Evolutionary conservation across 2,113 vertebrate species (phyloP), one percentile per base, ranked within the genome.

Genomic region (Microtus richardsoni): DNA sequence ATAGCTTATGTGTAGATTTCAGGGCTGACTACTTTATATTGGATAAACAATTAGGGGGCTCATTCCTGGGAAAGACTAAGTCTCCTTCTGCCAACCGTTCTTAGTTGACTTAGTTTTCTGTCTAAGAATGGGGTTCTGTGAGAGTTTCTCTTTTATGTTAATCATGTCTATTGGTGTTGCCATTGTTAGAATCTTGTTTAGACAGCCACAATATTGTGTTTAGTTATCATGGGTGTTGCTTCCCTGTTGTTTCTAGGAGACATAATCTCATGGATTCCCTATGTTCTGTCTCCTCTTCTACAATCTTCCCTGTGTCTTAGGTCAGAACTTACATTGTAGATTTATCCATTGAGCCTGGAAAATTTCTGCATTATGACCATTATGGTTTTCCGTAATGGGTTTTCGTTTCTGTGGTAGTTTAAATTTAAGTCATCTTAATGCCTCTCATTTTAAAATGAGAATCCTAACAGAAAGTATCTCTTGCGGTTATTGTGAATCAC

Each of bases 401-500:
- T 60, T 82, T 41, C 54, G 4, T 62, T 47, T 47, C 28, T 66
- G 21, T 0, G 17, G 10, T 12, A 13, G 16, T 33, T 85, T 68
- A 19, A 47, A 66, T 68, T 36, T 49, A 92, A 94, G 26, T 79
- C 41, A 49, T 75, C 39, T 94, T 96, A 30, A 17, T 75, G 24
- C 14, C 41, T 87, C 12, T n/a, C 22, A 83, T 68, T 92, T 95
- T 71, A 73, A 92, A 91, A 84, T 68, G 82, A 78, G 1, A 93
- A 77, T 60, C 39, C 4, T 49, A 90, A 94, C 1, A 93, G 22
- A 89, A 66, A 93, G 89, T 28, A 64, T 2, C 7, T 93, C 41
- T 71, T 86, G 1, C n/a, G 24, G 70, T 24, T 41, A 4, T 17
- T 93, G 11, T 54, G 21, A 95, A 90, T 75, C 96, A 91, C 88